Base-by-base conservation (phyloP, 1,140 invertebrate species). In the Zaprionus gabonicus region DNA sequence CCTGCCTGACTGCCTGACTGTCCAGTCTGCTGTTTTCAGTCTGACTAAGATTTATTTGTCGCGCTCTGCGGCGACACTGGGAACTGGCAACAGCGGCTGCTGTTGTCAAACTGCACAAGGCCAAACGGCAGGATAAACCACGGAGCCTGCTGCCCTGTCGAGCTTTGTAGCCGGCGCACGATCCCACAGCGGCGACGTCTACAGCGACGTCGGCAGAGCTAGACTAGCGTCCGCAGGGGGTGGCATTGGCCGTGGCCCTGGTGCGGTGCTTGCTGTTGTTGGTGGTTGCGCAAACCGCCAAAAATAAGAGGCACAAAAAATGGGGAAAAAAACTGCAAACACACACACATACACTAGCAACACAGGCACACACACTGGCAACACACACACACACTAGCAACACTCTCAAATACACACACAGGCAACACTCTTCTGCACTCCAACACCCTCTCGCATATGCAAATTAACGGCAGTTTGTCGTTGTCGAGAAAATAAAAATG, bases 1-100 rank as follows among this genome's bases (percentile, higher is more conserved):
- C 56, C 82, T 82, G 72, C 46, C 46, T 75, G 53, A 60, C 82
- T 82, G 72, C 46, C 46, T 75, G 53, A 60, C 57, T 77, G 79
- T 63, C 76, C 72, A 75, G 82, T 59, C 78, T 81, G 79, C 38
- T 66, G 38, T 49, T 57, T 66, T 3, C n/a, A 13, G 53, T 28
- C 25, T 90, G 86, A 91, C 86, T 86, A 90, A 91, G 86, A 90
- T 90, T 90, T 90, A 90, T 90, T 90, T 85, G 86, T 90, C 76
- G 80, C 84, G 63, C 66, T 71, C 68, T 70, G 63, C 68, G 81
- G 72, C 77, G 81, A 91, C 85, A 84, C 86, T 87, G 83, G 77
- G 78, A 71, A 91, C 90, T 91, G 81, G 85, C 90, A 87, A 91
- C 90, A 91, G 80, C 88, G 90, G 84, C 90, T 91, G 90, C 90